Base-by-base conservation (phyloP, 2,888 invertebrate genomes). In the Yponomeuta malinellus region DNA sequence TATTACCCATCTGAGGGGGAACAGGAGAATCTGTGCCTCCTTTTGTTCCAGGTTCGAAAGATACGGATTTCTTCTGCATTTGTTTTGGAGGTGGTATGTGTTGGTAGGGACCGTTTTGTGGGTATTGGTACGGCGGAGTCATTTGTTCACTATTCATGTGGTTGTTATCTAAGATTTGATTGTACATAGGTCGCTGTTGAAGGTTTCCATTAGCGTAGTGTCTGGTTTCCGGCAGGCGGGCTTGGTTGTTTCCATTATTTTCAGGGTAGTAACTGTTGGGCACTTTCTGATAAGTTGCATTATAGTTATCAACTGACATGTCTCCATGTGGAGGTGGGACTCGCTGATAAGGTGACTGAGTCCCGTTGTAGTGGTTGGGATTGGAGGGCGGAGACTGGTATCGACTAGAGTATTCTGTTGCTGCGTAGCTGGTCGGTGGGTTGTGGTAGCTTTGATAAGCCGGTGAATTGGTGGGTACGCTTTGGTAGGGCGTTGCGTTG, bases 41-140 rank as follows among this genome's bases (percentile, higher is more conserved):
- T 78, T 96, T 96, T 2, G 96, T 95, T 10, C 95, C 95, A 0
- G 95, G 93, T 79, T 96, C 95, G 77, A 96, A 96, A 74, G 95
- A 95, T 3, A 96, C 95, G 69, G 93, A 93, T 77, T 95, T 95
- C 80, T 95, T 95, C 77, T 93, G 94, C 68, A 94, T 84, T 77
- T 94, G 94, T 76, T 95, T 94, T 10, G 94, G 88, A 6, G 93
- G 90, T 6, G 94, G 93, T 63, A 94, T 89, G 77, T 94, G 95
- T 82, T 95, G 95, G 78, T 96, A 95, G 0, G 95, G 94, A 48
- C 79, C 80, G 83, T 78, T 93, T 88, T 82, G 88, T 73, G 76
- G 71, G 75, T 84, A 89, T 76, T 85, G 85, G 77, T 88, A 86
- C 73, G 83, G 86, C 70, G 77, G 80, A 75, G 76, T 76, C 74